Percentiles rank a stretch among this genome's conserved stretches.
These are phyloP conservation scores for Cryptotermes secundus DNA, from an alignment of 1,140 invertebrate species.

Conservation along the genomic window DNA sequence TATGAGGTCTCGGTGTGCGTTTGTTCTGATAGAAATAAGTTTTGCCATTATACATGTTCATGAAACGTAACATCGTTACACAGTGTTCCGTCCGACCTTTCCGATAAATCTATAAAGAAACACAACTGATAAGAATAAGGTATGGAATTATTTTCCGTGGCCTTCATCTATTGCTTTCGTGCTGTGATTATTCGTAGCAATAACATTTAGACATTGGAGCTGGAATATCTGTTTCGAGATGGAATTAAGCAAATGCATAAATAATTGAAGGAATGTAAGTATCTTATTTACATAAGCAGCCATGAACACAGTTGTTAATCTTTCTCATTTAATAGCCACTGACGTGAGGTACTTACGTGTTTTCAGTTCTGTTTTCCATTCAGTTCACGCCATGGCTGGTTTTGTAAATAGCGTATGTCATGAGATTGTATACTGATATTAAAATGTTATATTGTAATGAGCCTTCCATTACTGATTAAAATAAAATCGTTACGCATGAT, in stretches of 20 bases:
- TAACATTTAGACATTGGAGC: not conserved
- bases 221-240: not conserved
- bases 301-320: not conserved
- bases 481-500: not conserved
- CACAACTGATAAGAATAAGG: not conserved
- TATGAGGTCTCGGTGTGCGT: not conserved
- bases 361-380: not conserved
- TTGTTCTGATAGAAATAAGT: not conserved
- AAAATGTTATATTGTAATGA: not conserved
- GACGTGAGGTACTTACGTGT: too few relatives aligned
- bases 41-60: not conserved
- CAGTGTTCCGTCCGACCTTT: not conserved
- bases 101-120: not conserved
- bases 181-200: not conserved
- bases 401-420: not conserved
- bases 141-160: not conserved
- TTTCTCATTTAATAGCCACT: not conserved
- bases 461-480: not conserved
- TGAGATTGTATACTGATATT: constrained; percentile 13
- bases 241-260: too few relatives aligned
- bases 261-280: not conserved
- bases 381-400: not conserved
- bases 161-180: not conserved
- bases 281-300: not conserved
- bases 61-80: not conserved